Evolutionary conservation across 2,888 invertebrate genomes (phyloP).

Genomic region (Spilarctia lutea): DNA sequence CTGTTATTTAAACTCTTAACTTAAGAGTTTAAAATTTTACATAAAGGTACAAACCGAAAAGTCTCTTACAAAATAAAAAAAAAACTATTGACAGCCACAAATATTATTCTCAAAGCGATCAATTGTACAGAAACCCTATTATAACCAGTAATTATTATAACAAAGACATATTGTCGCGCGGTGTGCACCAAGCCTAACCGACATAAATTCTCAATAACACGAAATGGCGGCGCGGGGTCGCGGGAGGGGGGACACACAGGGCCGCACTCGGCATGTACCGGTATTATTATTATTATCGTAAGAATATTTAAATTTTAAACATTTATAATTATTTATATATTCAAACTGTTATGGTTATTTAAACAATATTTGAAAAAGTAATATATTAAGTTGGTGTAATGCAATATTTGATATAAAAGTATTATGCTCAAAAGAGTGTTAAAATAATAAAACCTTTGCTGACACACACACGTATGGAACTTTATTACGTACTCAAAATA

Average conservation of each 20-base stretch:
- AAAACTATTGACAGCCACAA: background rate
- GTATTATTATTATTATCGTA: conserved; percentile 40
- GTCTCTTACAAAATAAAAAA: background rate
- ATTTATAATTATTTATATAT: background rate
- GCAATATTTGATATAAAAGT: no score
- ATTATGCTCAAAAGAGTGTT: no score
- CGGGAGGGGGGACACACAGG: conserved; percentile 60
- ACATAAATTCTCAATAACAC: conserved; percentile 87
- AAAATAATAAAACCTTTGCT: no score
- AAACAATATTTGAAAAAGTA: background rate
- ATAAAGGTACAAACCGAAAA: no score
- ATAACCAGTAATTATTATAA: background rate
- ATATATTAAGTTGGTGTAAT: no score
- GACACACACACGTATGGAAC: no score
- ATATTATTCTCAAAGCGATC: background rate
- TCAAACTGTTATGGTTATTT: background rate
- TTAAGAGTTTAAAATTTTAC: no score
- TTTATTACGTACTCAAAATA: no score
- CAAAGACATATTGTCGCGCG: conserved; percentile 23
- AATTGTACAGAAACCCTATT: background rate
- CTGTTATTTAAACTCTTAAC: no score
- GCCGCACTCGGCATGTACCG: conserved; percentile 41
- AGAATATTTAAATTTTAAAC: background rate
- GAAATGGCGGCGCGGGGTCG: conserved; percentile 76
- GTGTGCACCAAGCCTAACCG: conserved; percentile 72